phyloP scores from a whole-genome alignment of 2,797 vertebrate species.

The Gadopsis marmoratus region DNA sequence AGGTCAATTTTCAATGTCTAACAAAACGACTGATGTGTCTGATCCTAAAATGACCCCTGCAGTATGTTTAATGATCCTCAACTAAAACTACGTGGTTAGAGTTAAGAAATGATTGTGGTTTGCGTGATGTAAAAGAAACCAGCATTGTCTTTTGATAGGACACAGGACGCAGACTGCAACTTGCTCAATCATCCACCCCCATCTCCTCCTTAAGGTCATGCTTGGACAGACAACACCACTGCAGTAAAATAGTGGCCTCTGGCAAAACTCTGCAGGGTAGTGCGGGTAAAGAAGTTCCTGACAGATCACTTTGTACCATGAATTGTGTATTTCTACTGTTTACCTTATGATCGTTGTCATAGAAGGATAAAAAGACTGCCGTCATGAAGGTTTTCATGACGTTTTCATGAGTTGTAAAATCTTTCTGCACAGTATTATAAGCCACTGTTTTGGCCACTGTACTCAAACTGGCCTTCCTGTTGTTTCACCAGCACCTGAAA shows the following conservation, averaged over 20 bases:
- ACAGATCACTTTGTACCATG: background rate
- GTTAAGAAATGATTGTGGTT: background rate
- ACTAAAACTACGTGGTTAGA: background rate
- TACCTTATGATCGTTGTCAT: background rate
- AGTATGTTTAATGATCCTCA: background rate
- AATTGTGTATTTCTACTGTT: background rate
- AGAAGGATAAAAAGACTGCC: background rate
- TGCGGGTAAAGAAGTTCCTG: too few species aligned
- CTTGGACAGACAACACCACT: background rate
- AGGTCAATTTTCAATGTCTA: background rate
- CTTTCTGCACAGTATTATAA: background rate
- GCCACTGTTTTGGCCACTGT: background rate
- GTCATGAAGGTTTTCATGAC: background rate
- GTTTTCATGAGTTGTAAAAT: background rate
- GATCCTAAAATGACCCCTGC: background rate
- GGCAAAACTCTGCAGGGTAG: background rate
- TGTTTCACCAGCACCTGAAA: background rate
- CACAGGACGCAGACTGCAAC: background rate
- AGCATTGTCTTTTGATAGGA: background rate
- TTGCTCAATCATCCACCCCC: background rate
- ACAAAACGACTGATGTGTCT: background rate
- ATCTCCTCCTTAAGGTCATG: background rate
- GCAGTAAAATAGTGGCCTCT: background rate
- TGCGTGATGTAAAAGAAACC: background rate
- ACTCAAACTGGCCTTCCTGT: background rate